Evolutionary conservation across 2,113 vertebrate species (phyloP), one percentile per base, ranked within the genome.

Genomic region (Epinephelus cyanopodus): DNA sequence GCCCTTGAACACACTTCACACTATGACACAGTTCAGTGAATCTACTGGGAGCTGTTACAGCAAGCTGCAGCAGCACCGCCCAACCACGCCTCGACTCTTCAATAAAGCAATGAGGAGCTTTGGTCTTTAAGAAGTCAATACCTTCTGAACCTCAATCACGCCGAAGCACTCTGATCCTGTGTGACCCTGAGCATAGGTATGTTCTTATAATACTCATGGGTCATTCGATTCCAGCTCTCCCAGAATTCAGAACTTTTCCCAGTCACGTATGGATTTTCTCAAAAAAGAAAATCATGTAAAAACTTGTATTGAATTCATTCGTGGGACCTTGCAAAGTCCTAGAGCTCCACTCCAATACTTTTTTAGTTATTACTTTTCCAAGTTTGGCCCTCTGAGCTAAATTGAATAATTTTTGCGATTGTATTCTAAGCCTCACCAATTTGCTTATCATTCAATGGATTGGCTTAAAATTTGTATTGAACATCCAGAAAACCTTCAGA

Each of bases 1-100:
- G 89, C 77, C 92, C 92, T 94, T 94, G 92, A 93, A 94, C 82
- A 79, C 78, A 85, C 82, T 89, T 91, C 89, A 84, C 82, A 79
- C 87, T 72, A 17, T 57, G 73, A 63, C 64, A 81, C 65, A 77
- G 86, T 77, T 86, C 78, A 79, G 79, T 60, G 48, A 77, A 81
- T 81, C 90, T 74, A 33, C 65, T 67, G 87, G 85, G 90, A 89
- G 19, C 71, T 33, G 84, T 79, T 82, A 79, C 19, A 62, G 81
- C 62, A 12, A 56, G 60, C 54, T n/a, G 13, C 60, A 62, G 47
- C 62, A 25, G 52, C 79, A 42, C 45, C 79, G 18, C 47, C 77
- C 71, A 13, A 54, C 69, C 77, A 63, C 39, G 61, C 60, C 73
- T 84, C 79, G 29, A 68, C 70, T 83, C 60, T 68, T 77, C 70